These are phyloP conservation scores for Cyclophora punctaria DNA, from an alignment of 2,888 invertebrate species.

Conservation along the genomic window DNA sequence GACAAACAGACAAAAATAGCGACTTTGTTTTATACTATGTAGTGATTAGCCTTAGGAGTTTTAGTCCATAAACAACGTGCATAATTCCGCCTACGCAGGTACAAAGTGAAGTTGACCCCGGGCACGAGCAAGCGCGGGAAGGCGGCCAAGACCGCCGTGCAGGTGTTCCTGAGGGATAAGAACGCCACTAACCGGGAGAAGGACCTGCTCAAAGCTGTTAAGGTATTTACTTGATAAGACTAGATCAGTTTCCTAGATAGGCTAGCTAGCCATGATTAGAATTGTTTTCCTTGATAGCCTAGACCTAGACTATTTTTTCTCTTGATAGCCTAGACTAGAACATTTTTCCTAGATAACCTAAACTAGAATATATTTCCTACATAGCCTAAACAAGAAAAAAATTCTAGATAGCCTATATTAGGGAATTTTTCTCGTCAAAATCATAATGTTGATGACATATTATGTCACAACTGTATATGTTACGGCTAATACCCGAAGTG, in stretches of 20 bases:
- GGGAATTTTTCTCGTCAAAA: too few relatives aligned
- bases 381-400: background rate
- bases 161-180: slow-evolving; percentile 91
- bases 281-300: background rate
- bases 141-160: slow-evolving; percentile 92
- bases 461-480: too few relatives aligned
- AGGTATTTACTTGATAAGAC: slow-evolving; percentile 5
- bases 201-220: slow-evolving; percentile 90
- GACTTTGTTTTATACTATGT: too few relatives aligned
- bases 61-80: too few relatives aligned
- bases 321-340: background rate
- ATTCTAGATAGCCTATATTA: too few relatives aligned
- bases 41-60: too few relatives aligned
- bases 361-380: background rate
- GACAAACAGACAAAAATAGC: too few relatives aligned
- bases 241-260: background rate
- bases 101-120: slow-evolving; percentile 95
- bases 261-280: background rate
- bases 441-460: too few relatives aligned
- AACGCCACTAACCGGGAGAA: slow-evolving; percentile 84
- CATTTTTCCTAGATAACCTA: background rate
- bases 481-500: too few relatives aligned
- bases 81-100: slow-evolving; percentile 69
- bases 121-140: slow-evolving; percentile 96
- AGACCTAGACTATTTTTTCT: background rate